These are phyloP conservation scores for Drosophila novamexicana DNA, from an alignment of 1,140 invertebrate species.

Conservation along the genomic window DNA sequence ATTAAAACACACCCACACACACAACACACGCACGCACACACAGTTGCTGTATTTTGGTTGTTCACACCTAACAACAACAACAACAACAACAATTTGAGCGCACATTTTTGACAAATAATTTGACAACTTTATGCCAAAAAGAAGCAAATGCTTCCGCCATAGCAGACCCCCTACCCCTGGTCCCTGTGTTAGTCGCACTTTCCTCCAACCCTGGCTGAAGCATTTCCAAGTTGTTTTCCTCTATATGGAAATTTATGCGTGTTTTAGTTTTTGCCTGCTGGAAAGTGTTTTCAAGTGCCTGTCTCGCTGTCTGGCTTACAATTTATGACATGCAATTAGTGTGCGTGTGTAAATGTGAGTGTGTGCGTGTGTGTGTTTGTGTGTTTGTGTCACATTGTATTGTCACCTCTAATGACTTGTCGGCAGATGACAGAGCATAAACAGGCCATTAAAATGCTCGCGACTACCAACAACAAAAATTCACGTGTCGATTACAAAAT, in stretches of 20 bases:
- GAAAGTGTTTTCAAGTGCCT: constrained; percentile 54
- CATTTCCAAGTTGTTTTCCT: constrained; percentile 22
- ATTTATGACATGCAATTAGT: constrained; percentile 73
- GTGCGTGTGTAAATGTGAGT: constrained; percentile 23
- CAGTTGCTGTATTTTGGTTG: constrained; percentile 56
- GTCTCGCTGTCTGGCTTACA: constrained; percentile 46
- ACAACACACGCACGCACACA: neutral
- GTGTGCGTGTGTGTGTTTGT: constrained; percentile 14
- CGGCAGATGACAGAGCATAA: constrained; percentile 63
- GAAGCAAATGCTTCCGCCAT: constrained; percentile 16
- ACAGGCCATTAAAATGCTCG: constrained; percentile 70
- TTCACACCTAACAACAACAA: constrained; percentile 59
- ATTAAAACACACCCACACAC: constrained; percentile 6
- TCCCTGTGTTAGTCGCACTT: neutral
- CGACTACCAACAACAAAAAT: constrained; percentile 39
- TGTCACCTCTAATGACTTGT: constrained; percentile 79
- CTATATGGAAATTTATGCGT: constrained; percentile 50
- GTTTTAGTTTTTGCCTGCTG: constrained; percentile 39
- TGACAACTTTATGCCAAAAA: constrained; percentile 55
- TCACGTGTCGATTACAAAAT: constrained; percentile 55
- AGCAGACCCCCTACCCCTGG: neutral
- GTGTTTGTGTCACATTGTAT: constrained; percentile 56
- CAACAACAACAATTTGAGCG: constrained; percentile 24
- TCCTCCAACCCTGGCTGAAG: neutral
- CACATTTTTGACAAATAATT: constrained; percentile 46